Percentiles rank a stretch among this genome's conserved stretches.
Conservation (phyloP, 1,140 invertebrate genomes). For the Anoplophora glabripennis region DNA sequence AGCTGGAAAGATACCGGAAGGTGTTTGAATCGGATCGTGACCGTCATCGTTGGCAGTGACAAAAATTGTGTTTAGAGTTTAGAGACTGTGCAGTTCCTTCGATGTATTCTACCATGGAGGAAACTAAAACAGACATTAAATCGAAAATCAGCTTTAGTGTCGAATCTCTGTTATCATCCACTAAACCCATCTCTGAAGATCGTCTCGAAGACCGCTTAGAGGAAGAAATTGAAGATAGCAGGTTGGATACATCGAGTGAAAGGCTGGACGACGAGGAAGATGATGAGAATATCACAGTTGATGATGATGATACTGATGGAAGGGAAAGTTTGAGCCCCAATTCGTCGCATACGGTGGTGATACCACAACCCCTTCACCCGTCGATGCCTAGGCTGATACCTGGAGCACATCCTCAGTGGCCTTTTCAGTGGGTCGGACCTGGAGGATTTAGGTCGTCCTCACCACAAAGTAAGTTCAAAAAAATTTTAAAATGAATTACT, state of each 20-base stretch:
- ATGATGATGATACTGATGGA: conserved; percentile 42
- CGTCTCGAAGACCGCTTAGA: conserved; percentile 27
- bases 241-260: conserved; percentile 34
- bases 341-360: conserved; percentile 40
- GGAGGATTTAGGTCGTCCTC: conserved; percentile 39
- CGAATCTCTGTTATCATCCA: conserved; percentile 41
- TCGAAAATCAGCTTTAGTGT: conserved; percentile 49
- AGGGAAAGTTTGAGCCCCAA: conserved; percentile 44
- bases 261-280: conserved; percentile 41
- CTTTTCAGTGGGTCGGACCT: conserved; percentile 41
- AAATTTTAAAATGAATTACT: too few relatives aligned
- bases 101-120: conserved; percentile 40
- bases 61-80: background rate
- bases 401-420: conserved; percentile 39
- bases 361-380: conserved; percentile 48
- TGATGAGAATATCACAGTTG: conserved; percentile 43
- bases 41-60: conserved; percentile 7
- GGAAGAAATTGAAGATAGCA: conserved; percentile 28
- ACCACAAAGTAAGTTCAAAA: conserved; percentile 40
- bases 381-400: conserved; percentile 40
- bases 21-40: conserved; percentile 8
- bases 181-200: conserved; percentile 21
- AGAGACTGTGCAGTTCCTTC: conserved; percentile 5
- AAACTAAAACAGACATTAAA: conserved; percentile 45
- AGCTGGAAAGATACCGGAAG: background rate